Evolutionary conservation across 2,113 vertebrate genomes (phyloP), one percentile per base, ranked within the genome.

Genomic region (Chrysemys picta): DNA sequence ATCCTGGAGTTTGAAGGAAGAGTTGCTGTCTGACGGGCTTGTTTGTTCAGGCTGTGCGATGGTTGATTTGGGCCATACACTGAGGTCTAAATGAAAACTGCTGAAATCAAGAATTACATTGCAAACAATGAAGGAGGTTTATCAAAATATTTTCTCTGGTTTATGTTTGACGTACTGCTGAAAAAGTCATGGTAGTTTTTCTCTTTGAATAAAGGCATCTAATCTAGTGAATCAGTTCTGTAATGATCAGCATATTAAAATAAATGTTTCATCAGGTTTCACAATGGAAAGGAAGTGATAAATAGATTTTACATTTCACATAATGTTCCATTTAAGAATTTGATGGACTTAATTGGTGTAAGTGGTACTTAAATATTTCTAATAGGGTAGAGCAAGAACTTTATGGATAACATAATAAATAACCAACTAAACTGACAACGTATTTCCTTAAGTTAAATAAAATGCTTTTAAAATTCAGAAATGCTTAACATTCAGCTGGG

Each of bases 381-480:
- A 89, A 25, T 65, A 38, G 27, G 13, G 85, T 4, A 29, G 53
- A 85, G 42, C 6, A 82, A 38, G n/a, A 95, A 83, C 54, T 82
- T 76, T 59, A 5, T 0, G 29, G 19, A 1, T n/a, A 45, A 79
- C n/a, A 8, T 22, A 42, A 27, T 47, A 21, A 82, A 31, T 13
- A 94, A 76, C 11, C 6, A 35, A 90, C 94, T 95, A 6, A 96
- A 85, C 83, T 57, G 57, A 80, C 24, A 84, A 1, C 59, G 12
- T 29, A 49, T 0, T 6, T 24, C 87, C 81, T 2, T n/a, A 49
- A 3, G 13, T 42, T 9, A 35, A 0, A 4, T 38, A 65, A 24
- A 11, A 29, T 85, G 54, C 38, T 95, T 87, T 88, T 3, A 69
- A 59, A 8, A 88, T 17, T 57, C 27, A 79, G 14, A 93, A 94